Evolutionary conservation across 2,888 invertebrate genomes (phyloP), one percentile per base, ranked within the genome.

Genomic region (Andrena marginata): DNA sequence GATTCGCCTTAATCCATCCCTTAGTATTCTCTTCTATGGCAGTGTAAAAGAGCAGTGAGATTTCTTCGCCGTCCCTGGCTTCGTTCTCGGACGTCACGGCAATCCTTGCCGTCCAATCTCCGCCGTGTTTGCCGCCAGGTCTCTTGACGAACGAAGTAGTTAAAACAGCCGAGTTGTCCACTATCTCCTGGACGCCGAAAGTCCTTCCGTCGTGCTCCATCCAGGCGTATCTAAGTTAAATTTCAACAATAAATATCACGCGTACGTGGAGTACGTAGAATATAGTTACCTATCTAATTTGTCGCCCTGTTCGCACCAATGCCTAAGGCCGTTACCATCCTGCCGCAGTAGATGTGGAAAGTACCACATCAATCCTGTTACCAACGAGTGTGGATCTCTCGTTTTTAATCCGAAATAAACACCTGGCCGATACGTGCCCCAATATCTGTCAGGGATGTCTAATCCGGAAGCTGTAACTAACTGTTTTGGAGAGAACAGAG

Each of bases 301-400:
- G 92, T 99, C 99, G 35, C 96, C 96, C 93, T 98, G 98, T 77
- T 98, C 97, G 93, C 99, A 99, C 97, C 98, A 98, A 93, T 99
- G 99, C 85, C 98, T 97, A 92, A 84, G 94, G 0, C 98, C 97
- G 85, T 97, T 97, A 84, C 97, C 97, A 48, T 96, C 96, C 1
- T 96, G 95, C 0, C 95, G 95, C 33, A 97, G 91, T 86, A 96
- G 95, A 2, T 95, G 95, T 0, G 97, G 97, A 84, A 97, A 96
- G 92, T 99, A 98, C 99, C 99, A 99, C 99, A 99, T 99, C 29
- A 99, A 94, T 0, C 99, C 99, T 91, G 98, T 97, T 0, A 99
- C 97, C 0, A 99, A 96, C 0, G 99, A 99, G 73, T 96, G 95
- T 0, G 98, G 97, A 92, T 98, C 98, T 72, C 99, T 95, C 0